These are phyloP conservation scores for Pogona vitticeps DNA, from an alignment of 2,113 vertebrate genomes.

Conservation along the genomic window DNA sequence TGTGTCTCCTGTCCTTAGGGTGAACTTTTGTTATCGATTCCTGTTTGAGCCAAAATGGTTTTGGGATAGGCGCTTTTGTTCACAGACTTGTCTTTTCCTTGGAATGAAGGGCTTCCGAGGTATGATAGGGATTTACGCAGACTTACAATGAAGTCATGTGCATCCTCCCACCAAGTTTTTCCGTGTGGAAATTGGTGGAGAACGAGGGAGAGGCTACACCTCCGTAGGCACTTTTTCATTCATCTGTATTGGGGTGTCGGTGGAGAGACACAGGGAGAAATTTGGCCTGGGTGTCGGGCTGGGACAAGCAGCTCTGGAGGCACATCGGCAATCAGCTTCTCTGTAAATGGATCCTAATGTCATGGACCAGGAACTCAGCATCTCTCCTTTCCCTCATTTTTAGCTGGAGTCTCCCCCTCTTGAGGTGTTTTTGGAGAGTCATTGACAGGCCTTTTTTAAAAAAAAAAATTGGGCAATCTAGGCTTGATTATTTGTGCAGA, in stretches of 20 bases:
- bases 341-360: too few relatives aligned
- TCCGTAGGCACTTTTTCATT: not conserved
- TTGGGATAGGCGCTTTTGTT: not conserved
- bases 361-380: fast-evolving
- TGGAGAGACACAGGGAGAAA: too few relatives aligned
- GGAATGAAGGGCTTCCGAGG: fast-evolving
- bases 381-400: not conserved
- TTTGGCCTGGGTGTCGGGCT: not conserved
- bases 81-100: fast-evolving
- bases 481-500: not conserved
- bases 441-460: too few relatives aligned
- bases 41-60: not conserved
- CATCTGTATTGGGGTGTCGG: not conserved
- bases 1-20: fast-evolving
- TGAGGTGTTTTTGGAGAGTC: not conserved
- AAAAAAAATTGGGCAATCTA: fast-evolving
- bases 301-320: not conserved
- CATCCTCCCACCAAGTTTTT: fast-evolving
- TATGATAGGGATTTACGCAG: not conserved
- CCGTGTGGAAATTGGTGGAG: not conserved
- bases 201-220: not conserved
- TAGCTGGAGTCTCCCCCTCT: not conserved
- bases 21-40: fast-evolving
- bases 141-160: not conserved
- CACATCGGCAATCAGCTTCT: not conserved